Evolutionary conservation across 2,113 vertebrate species (phyloP).

Genomic region (Ophthalmotilapia sp.): DNA sequence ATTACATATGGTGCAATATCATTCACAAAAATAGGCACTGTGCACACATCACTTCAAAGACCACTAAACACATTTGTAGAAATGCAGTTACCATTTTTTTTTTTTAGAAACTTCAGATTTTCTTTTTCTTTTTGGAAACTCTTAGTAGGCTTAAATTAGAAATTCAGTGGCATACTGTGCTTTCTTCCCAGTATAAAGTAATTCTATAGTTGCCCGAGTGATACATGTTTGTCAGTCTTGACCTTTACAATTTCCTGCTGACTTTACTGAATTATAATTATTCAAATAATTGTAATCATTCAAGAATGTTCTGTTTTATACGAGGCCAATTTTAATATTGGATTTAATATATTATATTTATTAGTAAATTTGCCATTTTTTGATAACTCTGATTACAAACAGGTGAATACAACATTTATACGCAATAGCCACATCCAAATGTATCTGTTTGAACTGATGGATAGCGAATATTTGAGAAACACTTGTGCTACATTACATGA

Average conservation of each 20-base stretch:
- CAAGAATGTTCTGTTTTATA: not conserved
- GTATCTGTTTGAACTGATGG: not conserved
- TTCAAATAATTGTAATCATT: not conserved
- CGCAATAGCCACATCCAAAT: not conserved
- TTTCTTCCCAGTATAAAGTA: not conserved
- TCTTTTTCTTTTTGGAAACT: not conserved
- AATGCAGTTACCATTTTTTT: not conserved
- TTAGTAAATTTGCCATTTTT: not conserved
- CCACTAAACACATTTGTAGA: not conserved
- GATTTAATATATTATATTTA: not conserved
- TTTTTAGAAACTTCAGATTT: not conserved
- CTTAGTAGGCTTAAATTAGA: not conserved
- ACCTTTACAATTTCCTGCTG: not conserved
- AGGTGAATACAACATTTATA: not conserved
- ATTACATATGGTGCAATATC: not conserved
- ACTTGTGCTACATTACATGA: not conserved
- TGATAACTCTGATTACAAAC: not conserved
- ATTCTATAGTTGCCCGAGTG: not conserved
- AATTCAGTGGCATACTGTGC: not conserved
- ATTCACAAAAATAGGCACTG: not conserved
- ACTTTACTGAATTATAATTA: not conserved
- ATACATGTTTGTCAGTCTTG: not conserved
- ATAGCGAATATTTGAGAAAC: not conserved
- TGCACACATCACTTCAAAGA: not conserved
- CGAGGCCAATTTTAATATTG: not conserved